Base-by-base conservation (phyloP, 2,797 vertebrate species). In the Sphenopsis melanotis region DNA sequence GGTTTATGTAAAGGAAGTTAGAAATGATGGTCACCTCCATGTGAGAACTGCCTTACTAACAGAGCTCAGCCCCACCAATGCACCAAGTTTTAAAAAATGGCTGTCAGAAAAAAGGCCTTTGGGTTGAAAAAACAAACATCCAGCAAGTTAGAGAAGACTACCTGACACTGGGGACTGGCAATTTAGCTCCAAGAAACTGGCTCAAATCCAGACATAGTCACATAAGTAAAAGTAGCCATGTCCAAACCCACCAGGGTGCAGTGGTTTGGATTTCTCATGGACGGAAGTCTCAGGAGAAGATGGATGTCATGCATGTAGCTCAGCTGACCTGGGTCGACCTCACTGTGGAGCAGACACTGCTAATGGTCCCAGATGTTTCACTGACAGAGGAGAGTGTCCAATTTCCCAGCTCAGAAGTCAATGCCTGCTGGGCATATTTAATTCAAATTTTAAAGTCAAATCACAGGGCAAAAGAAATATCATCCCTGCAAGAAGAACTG, bases 1-100 rank as follows among this genome's bases (percentile, higher is more conserved):
- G 69, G 36, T 94, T 97, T 92, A 82, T 46, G 34, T 72, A 76
- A 92, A 91, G 61, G 41, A 92, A 30, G n/a, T 46, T 81, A 81
- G 76, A 78, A 37, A 17, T 63, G n/a, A 29, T 56, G 23, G n/a
- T 76, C 34, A 84, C 80, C 27, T 87, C 66, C 37, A 42, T 1
- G 1, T 68, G 27, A 85, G 57, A 77, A 83, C 37, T 22, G n/a
- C 41, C 13, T 88, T 76, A 39, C 30, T 57, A 78, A 92, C 60
- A 68, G 37, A 84, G 56, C 32, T 64, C 68, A 52, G 17, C 16
- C 56, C 24, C 57, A 71, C 17, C 49, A 90, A 60, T 24, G 47
- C 1, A 3, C 12, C 32, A 39, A 56, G 23, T 55, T 87, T 66
- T 72, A 44, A 85, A 69, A 93, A 92, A 88, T 49, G 29, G 17